Evolutionary conservation across 2,113 vertebrate species (phyloP).

Genomic region (Phaethon lepturus): DNA sequence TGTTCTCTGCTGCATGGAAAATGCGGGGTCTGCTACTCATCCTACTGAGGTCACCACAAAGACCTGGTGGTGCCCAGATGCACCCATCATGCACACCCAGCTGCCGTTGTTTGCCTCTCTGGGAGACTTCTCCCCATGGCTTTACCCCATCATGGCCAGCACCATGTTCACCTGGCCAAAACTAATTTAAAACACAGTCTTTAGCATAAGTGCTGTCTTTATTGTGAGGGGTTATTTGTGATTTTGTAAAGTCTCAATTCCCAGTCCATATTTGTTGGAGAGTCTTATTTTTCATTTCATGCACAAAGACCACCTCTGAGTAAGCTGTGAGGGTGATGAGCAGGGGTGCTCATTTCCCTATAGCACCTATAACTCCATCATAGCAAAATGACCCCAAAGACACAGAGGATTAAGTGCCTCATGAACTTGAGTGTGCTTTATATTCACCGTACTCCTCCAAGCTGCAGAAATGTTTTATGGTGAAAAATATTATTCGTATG

Average conservation of each 20-base stretch:
- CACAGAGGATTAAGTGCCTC: neutral
- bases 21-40: neutral
- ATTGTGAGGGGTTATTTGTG: neutral
- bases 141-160: neutral
- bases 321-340: neutral
- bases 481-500: neutral
- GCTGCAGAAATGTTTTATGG: neutral
- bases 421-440: neutral
- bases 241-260: neutral
- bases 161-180: neutral
- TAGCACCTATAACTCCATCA: neutral
- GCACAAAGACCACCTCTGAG: neutral
- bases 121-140: neutral
- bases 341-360: neutral
- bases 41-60: neutral
- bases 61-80: neutral
- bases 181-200: neutral
- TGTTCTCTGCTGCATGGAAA: conserved; percentile 9
- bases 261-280: neutral
- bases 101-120: neutral
- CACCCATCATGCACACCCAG: neutral
- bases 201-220: neutral
- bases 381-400: neutral
- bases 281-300: neutral
- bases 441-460: neutral